Conservation (phyloP, 2,113 vertebrate species). For the Ophiodon elongatus region DNA sequence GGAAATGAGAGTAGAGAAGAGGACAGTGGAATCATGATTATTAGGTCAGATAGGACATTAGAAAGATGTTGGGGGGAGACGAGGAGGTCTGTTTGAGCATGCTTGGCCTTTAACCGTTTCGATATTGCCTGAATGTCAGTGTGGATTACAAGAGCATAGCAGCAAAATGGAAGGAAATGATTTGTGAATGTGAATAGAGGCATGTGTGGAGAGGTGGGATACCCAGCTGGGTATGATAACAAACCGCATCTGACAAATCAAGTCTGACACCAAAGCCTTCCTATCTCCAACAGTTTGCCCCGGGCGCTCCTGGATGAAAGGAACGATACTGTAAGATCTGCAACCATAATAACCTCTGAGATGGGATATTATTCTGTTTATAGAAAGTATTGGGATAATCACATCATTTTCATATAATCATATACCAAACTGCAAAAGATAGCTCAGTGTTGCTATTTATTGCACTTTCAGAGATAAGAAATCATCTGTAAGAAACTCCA, state of each 20-base stretch:
- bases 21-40: not conserved
- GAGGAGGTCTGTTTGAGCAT: conserved; percentile 10
- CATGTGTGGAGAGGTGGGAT: conserved; percentile 16
- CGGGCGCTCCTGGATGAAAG: conserved; percentile 15
- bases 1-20: not conserved
- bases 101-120: conserved; percentile 31
- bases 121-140: conserved; percentile 42
- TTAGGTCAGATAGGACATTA: not conserved
- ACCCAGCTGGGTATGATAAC: conserved; percentile 26
- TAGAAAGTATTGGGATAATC: not conserved
- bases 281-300: not conserved
- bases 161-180: conserved; percentile 41
- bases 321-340: conserved; percentile 18
- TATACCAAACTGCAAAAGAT: not conserved
- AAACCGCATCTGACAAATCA: conserved; percentile 41
- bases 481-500: not conserved
- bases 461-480: not conserved
- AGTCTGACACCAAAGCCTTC: conserved; percentile 24
- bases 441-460: not conserved
- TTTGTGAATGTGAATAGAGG: conserved; percentile 57
- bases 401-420: not conserved
- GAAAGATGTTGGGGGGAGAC: not conserved
- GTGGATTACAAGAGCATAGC: conserved; percentile 38
- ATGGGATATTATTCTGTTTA: conserved; percentile 16
- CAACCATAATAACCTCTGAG: conserved; percentile 4